phyloP scores from a whole-genome alignment of 2,113 vertebrate genomes.

The Callionymus lyra region DNA sequence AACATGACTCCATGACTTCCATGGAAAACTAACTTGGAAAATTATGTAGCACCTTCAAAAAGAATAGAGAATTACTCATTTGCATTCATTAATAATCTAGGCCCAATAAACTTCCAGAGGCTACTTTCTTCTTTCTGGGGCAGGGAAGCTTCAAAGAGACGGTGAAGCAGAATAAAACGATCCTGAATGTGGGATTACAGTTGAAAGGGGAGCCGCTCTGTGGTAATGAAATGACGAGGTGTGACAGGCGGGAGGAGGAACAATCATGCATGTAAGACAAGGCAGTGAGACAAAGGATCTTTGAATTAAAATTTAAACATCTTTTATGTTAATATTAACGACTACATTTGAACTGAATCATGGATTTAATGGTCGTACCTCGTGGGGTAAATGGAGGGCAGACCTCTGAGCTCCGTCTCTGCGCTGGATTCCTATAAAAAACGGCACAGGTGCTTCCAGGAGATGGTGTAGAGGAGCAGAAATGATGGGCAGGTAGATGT shows the following conservation, averaged over 20 bases:
- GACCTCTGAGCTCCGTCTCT: constrained; percentile 87
- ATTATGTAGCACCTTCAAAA: constrained; percentile 11
- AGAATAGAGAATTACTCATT: constrained; percentile 17
- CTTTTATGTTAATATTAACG: not conserved
- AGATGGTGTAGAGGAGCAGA: constrained; percentile 89
- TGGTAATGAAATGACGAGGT: constrained; percentile 8
- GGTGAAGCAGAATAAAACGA: constrained; percentile 33
- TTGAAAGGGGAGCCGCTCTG: constrained; percentile 5
- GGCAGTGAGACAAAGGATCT: constrained; percentile 1
- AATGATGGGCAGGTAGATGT: constrained; percentile 93
- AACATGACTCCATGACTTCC: no score
- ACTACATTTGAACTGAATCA: not conserved
- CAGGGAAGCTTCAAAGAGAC: constrained; percentile 49
- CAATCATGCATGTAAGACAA: not conserved
- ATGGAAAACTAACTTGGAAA: no score
- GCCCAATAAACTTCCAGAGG: constrained; percentile 33
- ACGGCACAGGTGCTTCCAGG: constrained; percentile 92
- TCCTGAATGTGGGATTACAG: constrained; percentile 17
- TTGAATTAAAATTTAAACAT: not conserved
- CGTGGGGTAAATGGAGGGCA: constrained; percentile 90
- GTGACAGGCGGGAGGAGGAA: constrained; percentile 1
- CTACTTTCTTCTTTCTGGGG: constrained; percentile 37
- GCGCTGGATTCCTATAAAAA: constrained; percentile 91
- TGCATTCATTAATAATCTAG: constrained; percentile 39
- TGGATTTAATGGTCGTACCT: constrained; percentile 75